phyloP scores from a whole-genome alignment of 2,797 vertebrate species.

The Percopsis omiscomaycus region DNA sequence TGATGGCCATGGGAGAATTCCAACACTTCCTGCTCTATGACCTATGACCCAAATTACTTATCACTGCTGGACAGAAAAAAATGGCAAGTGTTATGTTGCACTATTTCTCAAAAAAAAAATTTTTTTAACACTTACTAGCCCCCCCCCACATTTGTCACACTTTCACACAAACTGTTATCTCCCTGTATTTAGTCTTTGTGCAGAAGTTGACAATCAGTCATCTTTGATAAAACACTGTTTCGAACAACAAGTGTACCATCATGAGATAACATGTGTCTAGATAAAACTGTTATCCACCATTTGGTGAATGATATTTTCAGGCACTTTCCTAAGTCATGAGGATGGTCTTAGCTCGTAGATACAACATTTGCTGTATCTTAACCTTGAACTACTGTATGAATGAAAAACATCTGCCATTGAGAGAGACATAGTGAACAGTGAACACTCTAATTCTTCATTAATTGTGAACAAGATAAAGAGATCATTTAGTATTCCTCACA shows the following conservation, averaged over 20 bases:
- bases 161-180: not conserved
- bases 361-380: slow-evolving; percentile 16
- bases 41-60: slow-evolving; percentile 70
- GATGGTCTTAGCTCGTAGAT: slow-evolving; percentile 17
- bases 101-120: slow-evolving; percentile 40
- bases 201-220: not conserved
- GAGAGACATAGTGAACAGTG: slow-evolving; percentile 10
- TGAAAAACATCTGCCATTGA: slow-evolving; percentile 30
- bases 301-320: slow-evolving; percentile 12
- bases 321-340: slow-evolving; percentile 27
- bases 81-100: slow-evolving; percentile 32
- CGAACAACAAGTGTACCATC: slow-evolving; percentile 19
- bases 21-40: slow-evolving; percentile 70
- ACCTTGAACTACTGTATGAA: slow-evolving; percentile 37
- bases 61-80: slow-evolving; percentile 61
- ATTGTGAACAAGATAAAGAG: slow-evolving; percentile 3
- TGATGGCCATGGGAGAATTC: slow-evolving; percentile 59
- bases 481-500: slow-evolving; percentile 15
- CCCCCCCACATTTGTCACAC: slow-evolving; percentile 29
- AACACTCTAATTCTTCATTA: not conserved
- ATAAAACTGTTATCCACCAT: not conserved
- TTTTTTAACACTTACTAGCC: slow-evolving; percentile 35
- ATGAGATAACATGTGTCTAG: slow-evolving; percentile 20
- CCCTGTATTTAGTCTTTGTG: not conserved
- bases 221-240: slow-evolving; percentile 6